Evolutionary conservation across 64 coral and sea anemone species (phyloP).

Genomic region (Platygyra sinensis): DNA sequence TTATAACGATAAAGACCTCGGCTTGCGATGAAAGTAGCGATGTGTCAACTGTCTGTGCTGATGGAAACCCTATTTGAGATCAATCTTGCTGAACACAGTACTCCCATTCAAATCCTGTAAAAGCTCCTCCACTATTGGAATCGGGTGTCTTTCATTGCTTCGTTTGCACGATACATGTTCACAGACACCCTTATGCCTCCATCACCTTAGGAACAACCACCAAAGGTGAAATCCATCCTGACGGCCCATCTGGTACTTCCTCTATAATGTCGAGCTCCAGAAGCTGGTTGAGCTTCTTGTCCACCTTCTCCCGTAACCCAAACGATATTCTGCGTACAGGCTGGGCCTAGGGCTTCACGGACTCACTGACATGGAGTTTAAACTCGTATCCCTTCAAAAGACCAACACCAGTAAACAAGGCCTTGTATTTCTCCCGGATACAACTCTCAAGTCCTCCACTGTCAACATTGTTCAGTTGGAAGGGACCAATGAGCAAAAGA

Average conservation of each 20-base stretch:
- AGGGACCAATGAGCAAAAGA: background rate
- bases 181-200: constrained; percentile 2
- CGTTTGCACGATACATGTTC: background rate
- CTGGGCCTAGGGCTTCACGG: constrained; percentile 42
- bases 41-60: too few species aligned
- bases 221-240: background rate
- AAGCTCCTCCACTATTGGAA: constrained; percentile 1
- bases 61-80: too few species aligned
- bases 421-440: too few species aligned
- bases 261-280: too few species aligned
- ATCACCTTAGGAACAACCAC: background rate
- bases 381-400: constrained; percentile 54
- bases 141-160: constrained; percentile 38
- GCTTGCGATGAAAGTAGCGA: too few species aligned
- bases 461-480: too few species aligned
- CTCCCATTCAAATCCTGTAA: constrained; percentile 17
- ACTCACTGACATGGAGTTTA: constrained; percentile 59
- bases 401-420: too few species aligned
- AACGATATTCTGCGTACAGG: constrained; percentile 34
- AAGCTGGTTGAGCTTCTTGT: too few species aligned
- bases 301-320: constrained; percentile 35
- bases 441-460: too few species aligned
- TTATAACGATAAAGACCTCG: too few species aligned
- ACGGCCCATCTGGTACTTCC: background rate
- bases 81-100: too few species aligned